These are phyloP conservation scores for Antechinus flavipes DNA, from an alignment of 2,113 vertebrate species.

Conservation along the genomic window DNA sequence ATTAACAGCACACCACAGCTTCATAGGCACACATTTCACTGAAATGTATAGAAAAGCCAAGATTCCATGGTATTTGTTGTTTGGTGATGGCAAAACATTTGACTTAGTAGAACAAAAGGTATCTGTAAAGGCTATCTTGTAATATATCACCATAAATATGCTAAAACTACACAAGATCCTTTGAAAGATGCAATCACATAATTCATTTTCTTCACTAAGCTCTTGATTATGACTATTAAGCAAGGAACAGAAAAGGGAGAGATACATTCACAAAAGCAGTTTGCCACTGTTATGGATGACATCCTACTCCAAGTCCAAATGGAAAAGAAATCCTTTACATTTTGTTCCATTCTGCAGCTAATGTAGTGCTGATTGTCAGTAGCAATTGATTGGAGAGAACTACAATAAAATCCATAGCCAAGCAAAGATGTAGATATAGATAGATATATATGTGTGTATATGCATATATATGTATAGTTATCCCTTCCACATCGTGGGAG, in stretches of 20 bases:
- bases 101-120: not conserved
- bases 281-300: not conserved
- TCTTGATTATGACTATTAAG: not conserved
- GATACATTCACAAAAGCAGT: not conserved
- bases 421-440: not conserved
- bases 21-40: not conserved
- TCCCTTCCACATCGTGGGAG: too few relatives aligned
- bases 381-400: not conserved
- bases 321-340: not conserved
- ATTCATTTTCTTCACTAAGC: not conserved
- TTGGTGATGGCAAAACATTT: not conserved
- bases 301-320: not conserved
- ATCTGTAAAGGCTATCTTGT: not conserved
- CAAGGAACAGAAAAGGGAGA: not conserved
- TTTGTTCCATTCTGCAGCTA: not conserved
- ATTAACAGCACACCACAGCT: not conserved
- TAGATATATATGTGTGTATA: not conserved
- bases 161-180: not conserved
- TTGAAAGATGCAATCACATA: not conserved
- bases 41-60: not conserved
- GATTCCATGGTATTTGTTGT: not conserved
- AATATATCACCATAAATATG: not conserved
- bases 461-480: too few relatives aligned
- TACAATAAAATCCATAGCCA: not conserved
- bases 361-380: not conserved